Evolutionary conservation across 2,888 invertebrate genomes (phyloP), one percentile per base, ranked within the genome.

Genomic region (Microdon myrmicae): DNA sequence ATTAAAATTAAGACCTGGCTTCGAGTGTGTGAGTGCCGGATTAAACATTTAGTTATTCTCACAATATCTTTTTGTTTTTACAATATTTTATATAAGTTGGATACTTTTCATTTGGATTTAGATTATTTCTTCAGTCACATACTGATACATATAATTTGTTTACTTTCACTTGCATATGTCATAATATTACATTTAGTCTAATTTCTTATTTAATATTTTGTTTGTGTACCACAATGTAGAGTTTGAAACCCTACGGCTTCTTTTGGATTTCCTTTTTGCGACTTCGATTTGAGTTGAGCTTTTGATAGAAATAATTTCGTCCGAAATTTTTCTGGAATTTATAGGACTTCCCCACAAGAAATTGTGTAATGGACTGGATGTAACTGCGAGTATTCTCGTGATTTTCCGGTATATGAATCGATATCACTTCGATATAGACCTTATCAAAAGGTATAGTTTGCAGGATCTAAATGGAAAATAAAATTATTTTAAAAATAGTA

Each of bases 361-460:
- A 80, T 72, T 76, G 74, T 69, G 76, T 78, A 61, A 80, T 73
- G 59, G 73, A 74, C 72, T 77, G 74, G 70, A 79, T 72, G 64
- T 79, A 79, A 60, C 71, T 70, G 51, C 71, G 73, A 49, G 75
- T 71, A 60, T 68, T 70, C 54, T 77, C 77, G 49, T 76, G 74
- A 69, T 76, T 73, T 59, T 77, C 77, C 67, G 75, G 71, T 71
- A 80, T 71, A 71, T 80, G 79, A 70, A 80, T 78, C 64, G 79
- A 77, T 71, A 80, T 80, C 39, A 79, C 72, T 64, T 76, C 75
- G 68, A 80, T 79, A 69, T 74, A 74, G 43, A 80, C 73, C 71
- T 76, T 76, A 54, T 78, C 73, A 66, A 80, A 80, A 56, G 79
- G 79, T 70, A 80, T 70, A 67, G 79, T 80, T 73, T 79, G 76